Evolutionary conservation across 2,113 vertebrate genomes (phyloP).

Genomic region (Gila orcuttii): DNA sequence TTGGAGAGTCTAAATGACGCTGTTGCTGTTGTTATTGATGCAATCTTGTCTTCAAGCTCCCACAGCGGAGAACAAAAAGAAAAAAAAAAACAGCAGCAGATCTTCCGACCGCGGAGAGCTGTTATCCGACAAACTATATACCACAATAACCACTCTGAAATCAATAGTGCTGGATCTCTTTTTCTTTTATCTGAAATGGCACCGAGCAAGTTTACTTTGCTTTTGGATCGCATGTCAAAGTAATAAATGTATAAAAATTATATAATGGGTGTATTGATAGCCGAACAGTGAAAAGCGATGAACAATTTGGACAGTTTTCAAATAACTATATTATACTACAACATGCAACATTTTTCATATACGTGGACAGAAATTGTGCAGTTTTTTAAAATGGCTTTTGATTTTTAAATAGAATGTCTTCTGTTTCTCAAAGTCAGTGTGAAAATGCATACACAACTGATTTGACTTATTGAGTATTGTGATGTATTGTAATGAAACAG

Average conservation of each 20-base stretch:
- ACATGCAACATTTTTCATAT: background rate
- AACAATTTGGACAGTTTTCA: background rate
- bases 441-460: background rate
- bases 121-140: slow-evolving; percentile 29
- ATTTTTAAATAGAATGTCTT: background rate
- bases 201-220: slow-evolving; percentile 29
- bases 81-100: slow-evolving; percentile 2
- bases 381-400: background rate
- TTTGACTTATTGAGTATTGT: background rate
- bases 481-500: background rate
- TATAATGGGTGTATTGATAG: slow-evolving; percentile 10
- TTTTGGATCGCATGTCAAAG: slow-evolving; percentile 1
- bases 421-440: background rate
- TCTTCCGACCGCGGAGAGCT: background rate
- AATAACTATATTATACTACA: background rate
- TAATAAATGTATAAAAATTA: background rate
- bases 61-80: slow-evolving; percentile 29
- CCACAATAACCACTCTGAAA: background rate
- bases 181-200: background rate
- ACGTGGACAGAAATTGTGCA: background rate
- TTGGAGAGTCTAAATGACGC: slow-evolving; percentile 13
- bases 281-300: background rate
- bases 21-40: slow-evolving; percentile 43
- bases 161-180: slow-evolving; percentile 7
- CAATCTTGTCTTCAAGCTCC: slow-evolving; percentile 28